Conservation (phyloP, 2,888 invertebrate species). For the Eristalinus aeneus region DNA sequence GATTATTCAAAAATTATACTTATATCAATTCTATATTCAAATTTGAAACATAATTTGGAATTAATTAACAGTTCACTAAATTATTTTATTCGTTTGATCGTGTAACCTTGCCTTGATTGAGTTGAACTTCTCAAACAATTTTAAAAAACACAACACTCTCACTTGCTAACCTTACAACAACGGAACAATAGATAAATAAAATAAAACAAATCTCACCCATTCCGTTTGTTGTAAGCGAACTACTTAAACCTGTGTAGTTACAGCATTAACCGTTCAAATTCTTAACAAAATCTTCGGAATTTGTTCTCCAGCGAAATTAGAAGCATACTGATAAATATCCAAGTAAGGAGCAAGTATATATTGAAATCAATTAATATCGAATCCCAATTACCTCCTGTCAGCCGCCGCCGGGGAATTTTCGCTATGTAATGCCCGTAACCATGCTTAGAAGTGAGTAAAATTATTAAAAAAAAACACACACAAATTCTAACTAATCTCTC, state of each 20-base stretch:
- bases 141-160: background rate
- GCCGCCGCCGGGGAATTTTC: conserved; percentile 50
- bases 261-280: background rate
- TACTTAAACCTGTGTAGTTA: background rate
- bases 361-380: conserved; percentile 45
- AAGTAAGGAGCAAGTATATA: conserved; percentile 53
- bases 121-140: background rate
- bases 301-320: conserved; percentile 39
- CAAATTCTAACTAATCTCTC: conserved; percentile 46
- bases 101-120: background rate
- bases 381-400: conserved; percentile 45
- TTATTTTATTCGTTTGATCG: background rate
- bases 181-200: background rate
- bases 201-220: conserved; percentile 27
- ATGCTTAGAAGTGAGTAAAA: background rate
- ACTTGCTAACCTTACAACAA: background rate
- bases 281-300: conserved; percentile 19
- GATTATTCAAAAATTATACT: too few species aligned
- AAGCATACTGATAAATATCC: conserved; percentile 50
- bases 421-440: conserved; percentile 41
- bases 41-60: too few species aligned
- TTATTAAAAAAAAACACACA: conserved; percentile 14
- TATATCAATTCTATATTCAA: too few species aligned
- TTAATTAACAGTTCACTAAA: too few species aligned
- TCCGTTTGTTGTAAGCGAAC: background rate